Evolutionary conservation across 2,888 invertebrate genomes (phyloP).

Genomic region (Caenorhabditis parvicauda): DNA sequence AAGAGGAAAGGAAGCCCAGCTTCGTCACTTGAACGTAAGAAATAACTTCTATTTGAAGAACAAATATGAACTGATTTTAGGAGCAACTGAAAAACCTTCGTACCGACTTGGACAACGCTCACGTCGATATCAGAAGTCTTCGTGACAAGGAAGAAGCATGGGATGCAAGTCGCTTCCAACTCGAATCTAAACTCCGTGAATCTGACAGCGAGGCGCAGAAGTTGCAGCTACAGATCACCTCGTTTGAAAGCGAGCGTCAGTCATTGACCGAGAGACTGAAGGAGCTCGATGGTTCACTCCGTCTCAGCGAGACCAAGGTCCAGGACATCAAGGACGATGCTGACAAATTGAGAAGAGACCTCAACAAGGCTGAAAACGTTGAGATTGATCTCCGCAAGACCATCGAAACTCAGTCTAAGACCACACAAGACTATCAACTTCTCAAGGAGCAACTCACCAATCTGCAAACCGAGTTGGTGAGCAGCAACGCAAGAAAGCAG

Average conservation of each 20-base stretch:
- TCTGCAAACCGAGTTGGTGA: constrained; percentile 53
- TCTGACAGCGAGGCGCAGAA: constrained; percentile 53
- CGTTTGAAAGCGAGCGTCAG: constrained; percentile 52
- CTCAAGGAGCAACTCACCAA: constrained; percentile 49
- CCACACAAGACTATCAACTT: constrained; percentile 45
- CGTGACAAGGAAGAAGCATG: constrained; percentile 57
- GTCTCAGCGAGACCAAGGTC: constrained; percentile 54
- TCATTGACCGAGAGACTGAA: constrained; percentile 54
- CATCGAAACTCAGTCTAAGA: constrained; percentile 49
- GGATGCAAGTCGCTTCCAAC: constrained; percentile 52
- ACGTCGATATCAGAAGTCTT: constrained; percentile 52
- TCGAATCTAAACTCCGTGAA: constrained; percentile 57
- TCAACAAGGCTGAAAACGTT: constrained; percentile 50
- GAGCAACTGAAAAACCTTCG: constrained; percentile 60
- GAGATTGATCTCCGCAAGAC: constrained; percentile 55
- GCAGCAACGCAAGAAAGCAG: constrained; percentile 45
- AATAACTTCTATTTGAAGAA: not conserved
- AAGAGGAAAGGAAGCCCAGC: constrained; percentile 61
- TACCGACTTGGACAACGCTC: constrained; percentile 56
- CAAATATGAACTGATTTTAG: constrained; percentile 21
- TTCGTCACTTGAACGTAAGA: constrained; percentile 56
- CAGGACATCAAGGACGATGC: constrained; percentile 55
- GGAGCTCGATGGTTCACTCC: constrained; percentile 54
- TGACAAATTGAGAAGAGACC: constrained; percentile 53
- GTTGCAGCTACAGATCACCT: constrained; percentile 49